Base-by-base conservation (phyloP, 2,113 vertebrate species). In the Channa maculata region DNA sequence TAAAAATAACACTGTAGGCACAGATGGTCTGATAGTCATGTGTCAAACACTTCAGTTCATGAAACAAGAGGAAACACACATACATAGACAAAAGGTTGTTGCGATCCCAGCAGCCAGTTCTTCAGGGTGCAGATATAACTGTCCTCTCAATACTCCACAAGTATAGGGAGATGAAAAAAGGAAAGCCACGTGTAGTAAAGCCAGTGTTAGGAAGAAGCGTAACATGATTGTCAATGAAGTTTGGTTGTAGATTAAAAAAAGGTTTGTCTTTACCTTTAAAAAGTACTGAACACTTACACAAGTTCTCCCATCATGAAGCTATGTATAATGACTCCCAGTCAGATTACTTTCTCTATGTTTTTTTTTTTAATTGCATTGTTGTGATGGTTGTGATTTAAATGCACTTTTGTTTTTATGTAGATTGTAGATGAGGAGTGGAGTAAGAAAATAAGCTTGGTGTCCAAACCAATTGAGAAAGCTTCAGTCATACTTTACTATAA, bases 401-500 rank as follows among this genome's bases (percentile, higher is more conserved):
- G 94, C 94, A 95, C 94, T 93, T 94, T 93, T 86, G 44, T 81
- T 89, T 45, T 77, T 72, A 77, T 72, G 89, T 88, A 64, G 38
- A 73, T 75, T 68, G 43, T 61, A 41, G 24, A 51, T 64, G 59
- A 75, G 67, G 38, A 65, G 79, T 71, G 50, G 74, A 77, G 51
- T 68, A 71, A 77, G 59, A 53, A 82, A 83, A 93, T 94, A 94
- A 93, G 92, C 91, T 94, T 86, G 83, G 79, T 92, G 66, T 79
- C 63, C 71, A 81, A 86, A 71, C 80, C 74, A 74, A 83, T 83
- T 73, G 69, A 81, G 52, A 69, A 82, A 66, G 88, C 89, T 92
- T 90, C 83, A 68, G 87, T 83, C 86, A 83, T 86, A 80, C 77
- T 83, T 80, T 88, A 89, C 80, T 66, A 77, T 52, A 61, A 73